Base-by-base conservation (phyloP, 2,888 invertebrate genomes). In the Slavum lentiscoides region DNA sequence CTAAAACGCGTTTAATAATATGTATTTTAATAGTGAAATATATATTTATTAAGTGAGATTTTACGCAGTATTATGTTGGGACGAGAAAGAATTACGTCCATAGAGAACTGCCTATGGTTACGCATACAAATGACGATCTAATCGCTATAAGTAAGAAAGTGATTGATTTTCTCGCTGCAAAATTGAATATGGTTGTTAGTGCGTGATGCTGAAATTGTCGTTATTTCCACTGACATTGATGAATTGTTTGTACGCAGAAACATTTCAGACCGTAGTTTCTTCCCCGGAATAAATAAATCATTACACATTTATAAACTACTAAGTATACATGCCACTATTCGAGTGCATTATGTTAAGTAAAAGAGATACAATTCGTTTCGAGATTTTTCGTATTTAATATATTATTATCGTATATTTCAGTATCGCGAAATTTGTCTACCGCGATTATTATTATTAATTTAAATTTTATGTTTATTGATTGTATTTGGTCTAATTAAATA, bases 181-280 rank as follows among this genome's bases (percentile, higher is more conserved):
- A 58, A 13, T 58, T 11, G 19, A 58, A 49, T 68, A 8, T 30
- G 43, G 30, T 67, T 75, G 43, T 75, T 43, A 58, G 43, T 43
- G 30, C 43, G 43, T 58, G 30, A 76, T 67, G 43, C 58, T 59
- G 30, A 49, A 43, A 68, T 30, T 58, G 66, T 66, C 49, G 43
- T 59, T 49, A 30, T n/a, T 49, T 68, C 8, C 15, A 59, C n/a
- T 49, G 67, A 58, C 67, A 68, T 59, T 76, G 67, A 76, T 68
- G 23, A 68, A 76, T 68, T 68, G 30, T 67, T 58, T 59, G 8
- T 74, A 21, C 30, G 30, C n/a, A 23, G 4, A 5, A 59, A 75
- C 15, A 43, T 75, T 74, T 74, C 39, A 11, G 39, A 67, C 19
- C n/a, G 23, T 15, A 11, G 43, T 43, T 43, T 6, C 43, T 43